Evolutionary conservation across 2,888 invertebrate genomes (phyloP), one percentile per base, ranked within the genome.

Genomic region (Leptura quadrifasciata): DNA sequence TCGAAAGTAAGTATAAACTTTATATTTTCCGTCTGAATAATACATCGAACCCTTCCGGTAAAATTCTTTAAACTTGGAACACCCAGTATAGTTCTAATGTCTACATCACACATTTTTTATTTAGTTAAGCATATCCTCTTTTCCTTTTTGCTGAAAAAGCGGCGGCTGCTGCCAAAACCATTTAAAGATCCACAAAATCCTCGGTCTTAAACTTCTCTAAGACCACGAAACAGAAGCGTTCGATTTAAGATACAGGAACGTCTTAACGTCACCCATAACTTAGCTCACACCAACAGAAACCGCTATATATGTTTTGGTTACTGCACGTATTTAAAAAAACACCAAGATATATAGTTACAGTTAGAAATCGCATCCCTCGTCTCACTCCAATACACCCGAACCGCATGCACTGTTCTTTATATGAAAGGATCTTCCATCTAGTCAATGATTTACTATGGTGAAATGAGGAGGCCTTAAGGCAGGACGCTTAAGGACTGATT

Each of bases 231-330:
- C 68, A 55, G 68, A 31, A 55, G 55, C 68, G 68, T 47, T 68
- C 68, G 18, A 57, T 68, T 57, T 55, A 67, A 77, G 76, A 78
- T 71, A 76, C 77, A 77, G 76, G 79, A 83, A 81, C 82, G 81
- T 84, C 84, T 84, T 84, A 82, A 84, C 82, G 83, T 82, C 82
- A 81, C 82, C 87, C 84, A 87, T 87, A 87, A 87, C 84, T 87
- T 87, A 87, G 86, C 85, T 84, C 85, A 85, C 84, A 85, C 86
- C 85, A 85, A 82, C 83, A 84, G 84, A 86, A 88, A 88, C 88
- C 88, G 87, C 88, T 88, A 88, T 88, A 88, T 88, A 88, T 88
- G 88, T 88, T 88, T 88, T 86, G 88, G 88, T 88, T 88, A 86
- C 85, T 86, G 84, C 85, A 83, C 84, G 85, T 85, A 85, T 85